Evolutionary conservation across 2,113 vertebrate genomes (phyloP).

Genomic region (Camelus bactrianus): DNA sequence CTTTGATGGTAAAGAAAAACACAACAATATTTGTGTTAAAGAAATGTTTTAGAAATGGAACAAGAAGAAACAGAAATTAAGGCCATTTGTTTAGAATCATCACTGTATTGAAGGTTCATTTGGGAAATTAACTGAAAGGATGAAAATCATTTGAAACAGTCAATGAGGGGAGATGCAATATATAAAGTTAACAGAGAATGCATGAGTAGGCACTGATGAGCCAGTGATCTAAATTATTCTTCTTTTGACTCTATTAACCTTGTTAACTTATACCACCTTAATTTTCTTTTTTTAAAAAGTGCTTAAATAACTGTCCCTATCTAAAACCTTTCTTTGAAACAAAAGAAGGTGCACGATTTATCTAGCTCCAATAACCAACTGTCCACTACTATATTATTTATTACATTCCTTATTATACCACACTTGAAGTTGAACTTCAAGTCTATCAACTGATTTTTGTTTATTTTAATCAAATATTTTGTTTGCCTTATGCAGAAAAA

Average conservation of each 20-base stretch:
- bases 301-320: neutral
- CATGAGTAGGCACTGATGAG: neutral
- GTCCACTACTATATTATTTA: neutral
- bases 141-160: neutral
- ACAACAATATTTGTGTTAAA: neutral
- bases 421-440: neutral
- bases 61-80: slow-evolving; percentile 13
- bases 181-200: neutral
- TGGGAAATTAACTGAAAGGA: slow-evolving; percentile 36
- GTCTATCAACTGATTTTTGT: neutral
- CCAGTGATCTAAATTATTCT: neutral
- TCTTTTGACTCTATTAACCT: neutral
- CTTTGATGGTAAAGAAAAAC: neutral
- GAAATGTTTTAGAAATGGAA: neutral
- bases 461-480: neutral
- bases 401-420: neutral
- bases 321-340: neutral
- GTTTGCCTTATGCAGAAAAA: neutral
- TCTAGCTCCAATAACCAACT: neutral
- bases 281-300: neutral
- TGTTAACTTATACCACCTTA: neutral
- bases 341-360: neutral
- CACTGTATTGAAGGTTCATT: neutral
- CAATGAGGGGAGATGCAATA: neutral
- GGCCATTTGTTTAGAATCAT: neutral